Conservation (phyloP, 2,888 invertebrate genomes). For the Scaptodrosophila latifasciaeformis region DNA sequence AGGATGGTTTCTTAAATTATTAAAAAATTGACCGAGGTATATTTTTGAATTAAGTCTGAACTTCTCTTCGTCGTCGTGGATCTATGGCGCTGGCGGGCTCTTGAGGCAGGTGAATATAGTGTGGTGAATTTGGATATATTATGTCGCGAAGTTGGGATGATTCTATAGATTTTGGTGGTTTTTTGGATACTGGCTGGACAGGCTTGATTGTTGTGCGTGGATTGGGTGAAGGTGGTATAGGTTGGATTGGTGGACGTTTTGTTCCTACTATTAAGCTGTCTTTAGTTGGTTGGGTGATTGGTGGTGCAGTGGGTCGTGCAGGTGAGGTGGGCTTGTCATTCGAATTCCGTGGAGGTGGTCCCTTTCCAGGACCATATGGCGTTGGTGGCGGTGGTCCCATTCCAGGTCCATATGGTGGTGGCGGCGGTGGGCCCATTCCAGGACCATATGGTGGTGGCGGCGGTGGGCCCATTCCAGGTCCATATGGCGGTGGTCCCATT, state of each 20-base stretch:
- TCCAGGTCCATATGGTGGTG: background rate
- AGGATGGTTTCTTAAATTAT: too few species aligned
- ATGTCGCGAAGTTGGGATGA: slow-evolving; percentile 25
- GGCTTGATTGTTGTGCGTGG: background rate
- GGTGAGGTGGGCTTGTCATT: too few species aligned
- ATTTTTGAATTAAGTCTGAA: too few species aligned
- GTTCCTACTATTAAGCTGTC: slow-evolving; percentile 36
- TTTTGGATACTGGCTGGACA: background rate
- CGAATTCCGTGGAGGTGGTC: too few species aligned
- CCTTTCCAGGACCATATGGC: background rate
- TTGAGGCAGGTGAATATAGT: slow-evolving; percentile 23
- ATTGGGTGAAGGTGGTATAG: background rate
- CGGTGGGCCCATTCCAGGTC: background rate
- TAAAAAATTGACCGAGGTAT: too few species aligned
- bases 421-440: background rate
- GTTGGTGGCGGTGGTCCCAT: background rate
- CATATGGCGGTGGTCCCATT: slow-evolving; percentile 5
- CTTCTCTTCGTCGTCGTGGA: slow-evolving; percentile 41
- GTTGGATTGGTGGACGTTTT: slow-evolving; percentile 38
- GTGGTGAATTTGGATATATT: slow-evolving; percentile 41
- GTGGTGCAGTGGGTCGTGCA: background rate
- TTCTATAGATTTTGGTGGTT: slow-evolving; percentile 14
- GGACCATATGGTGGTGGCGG: slow-evolving; percentile 6
- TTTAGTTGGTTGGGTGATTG: slow-evolving; percentile 2
- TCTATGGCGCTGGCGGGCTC: slow-evolving; percentile 28